Evolutionary conservation across 2,113 vertebrate species (phyloP), one percentile per base, ranked within the genome.

Genomic region (Tamias sibiricus): DNA sequence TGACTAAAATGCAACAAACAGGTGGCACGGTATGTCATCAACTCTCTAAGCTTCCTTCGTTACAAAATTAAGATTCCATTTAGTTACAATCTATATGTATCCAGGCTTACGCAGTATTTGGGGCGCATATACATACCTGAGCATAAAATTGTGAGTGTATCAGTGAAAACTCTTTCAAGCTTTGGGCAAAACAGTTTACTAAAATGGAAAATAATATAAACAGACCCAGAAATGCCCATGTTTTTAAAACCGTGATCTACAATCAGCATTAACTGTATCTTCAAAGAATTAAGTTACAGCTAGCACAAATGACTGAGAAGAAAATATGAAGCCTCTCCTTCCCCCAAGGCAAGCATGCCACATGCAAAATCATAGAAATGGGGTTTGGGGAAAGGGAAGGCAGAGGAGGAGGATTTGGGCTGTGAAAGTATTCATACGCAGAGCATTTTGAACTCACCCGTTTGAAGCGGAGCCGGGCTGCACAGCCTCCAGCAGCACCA

Each of bases 361-460:
- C 95, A 86, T 90, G 93, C 91, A 95, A 75, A 83, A 94, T 83
- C 84, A 74, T 1, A 86, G 84, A 71, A 84, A 83, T 40, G 14
- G 10, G 80, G 37, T 72, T 77, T 90, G 14, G 1, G 42, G 89
- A 42, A 93, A 72, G 71, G 71, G 91, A 66, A 86, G 87, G 82
- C 87, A 69, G 2, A 79, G 92, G 35, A 64, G 79, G 2, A 93
- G 75, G 74, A 30, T 54, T 49, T 82, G 77, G 95, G 79, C 74
- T 74, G 81, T 32, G n/a, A 47, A 94, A 95, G 97, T 87, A 92
- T 87, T 62, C 81, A 89, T 79, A 47, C 89, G 95, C 95, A 97
- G 71, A 98, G n/a, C 97, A 76, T 97, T 97, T 94, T 69, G 95
- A 98, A 99, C 99, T 99, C 98, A 99, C 99, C 97, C 98, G 14